These are phyloP conservation scores for Ligdia adustata DNA, from an alignment of 2,888 invertebrate genomes.

Conservation along the genomic window DNA sequence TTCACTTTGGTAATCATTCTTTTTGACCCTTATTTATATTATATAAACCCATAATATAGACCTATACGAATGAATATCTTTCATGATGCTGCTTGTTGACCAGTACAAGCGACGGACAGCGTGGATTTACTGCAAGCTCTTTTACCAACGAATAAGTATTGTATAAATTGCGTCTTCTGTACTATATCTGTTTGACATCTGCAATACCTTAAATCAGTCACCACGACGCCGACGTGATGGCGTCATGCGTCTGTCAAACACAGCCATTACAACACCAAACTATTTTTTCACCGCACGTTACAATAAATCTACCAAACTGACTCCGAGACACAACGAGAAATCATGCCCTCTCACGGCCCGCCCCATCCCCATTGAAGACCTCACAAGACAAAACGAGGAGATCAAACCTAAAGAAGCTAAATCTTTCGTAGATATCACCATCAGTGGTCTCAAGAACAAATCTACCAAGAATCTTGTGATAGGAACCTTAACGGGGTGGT, in stretches of 20 bases:
- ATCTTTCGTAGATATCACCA: slow-evolving; percentile 50
- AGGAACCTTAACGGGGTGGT: slow-evolving; percentile 79
- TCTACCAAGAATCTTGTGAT: slow-evolving; percentile 58
- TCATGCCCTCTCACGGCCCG: slow-evolving; percentile 61
- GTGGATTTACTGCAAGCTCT: no score
- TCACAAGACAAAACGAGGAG: slow-evolving; percentile 45
- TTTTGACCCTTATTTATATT: no score
- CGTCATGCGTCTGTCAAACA: not conserved
- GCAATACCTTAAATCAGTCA: not conserved
- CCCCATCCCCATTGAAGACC: slow-evolving; percentile 51
- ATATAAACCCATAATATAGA: no score
- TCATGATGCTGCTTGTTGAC: no score
- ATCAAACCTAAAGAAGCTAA: slow-evolving; percentile 47
- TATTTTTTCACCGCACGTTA: slow-evolving; percentile 3
- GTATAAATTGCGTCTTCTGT: no score
- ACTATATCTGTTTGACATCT: no score
- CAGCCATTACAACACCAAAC: slow-evolving; percentile 1
- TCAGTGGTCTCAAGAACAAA: slow-evolving; percentile 52
- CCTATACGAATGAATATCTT: no score
- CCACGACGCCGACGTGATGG: not conserved
- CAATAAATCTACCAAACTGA: slow-evolving; percentile 15
- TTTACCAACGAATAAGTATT: no score
- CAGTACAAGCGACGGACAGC: no score
- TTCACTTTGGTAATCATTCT: no score
- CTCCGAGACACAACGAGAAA: slow-evolving; percentile 22